Evolutionary conservation across 92 coral and sea anemone species (phyloP), one percentile per base, ranked within the genome.

Genomic region (Porites cylindrica): DNA sequence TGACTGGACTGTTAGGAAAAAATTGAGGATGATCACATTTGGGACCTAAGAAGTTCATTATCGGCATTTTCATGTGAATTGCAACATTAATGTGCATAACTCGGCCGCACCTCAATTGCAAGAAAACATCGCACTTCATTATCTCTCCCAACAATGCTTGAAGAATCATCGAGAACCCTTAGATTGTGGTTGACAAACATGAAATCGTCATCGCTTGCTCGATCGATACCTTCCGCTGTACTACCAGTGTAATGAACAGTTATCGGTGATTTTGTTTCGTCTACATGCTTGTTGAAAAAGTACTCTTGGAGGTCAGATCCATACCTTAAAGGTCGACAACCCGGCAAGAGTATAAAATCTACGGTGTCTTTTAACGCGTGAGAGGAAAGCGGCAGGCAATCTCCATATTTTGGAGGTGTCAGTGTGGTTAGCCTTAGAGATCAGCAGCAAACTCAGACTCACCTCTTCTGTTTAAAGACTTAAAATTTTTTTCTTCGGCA

Each of bases 141-240:
- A 10, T 74, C 60, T 74, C 20, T 43, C 21, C 0, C 62, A 12
- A 8, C 13, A 20, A 12, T 53, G 47, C 19, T 74, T 47, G 59
- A 50, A 74, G 14, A 17, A 0, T 74, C 10, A 74, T 51, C 10
- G 2, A 74, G 16, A 51, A 74, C 43, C 5, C 78, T 50, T 50
- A 74, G 24, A 16, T 74, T 23, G n/a, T 74, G 78, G 78, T 74
- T 74, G 8, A 74, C 78, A 11, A 74, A 74, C 78, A 74, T 74
- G 29, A 47, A 74, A 11, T 51, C 78, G 24, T 74, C 78, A 21
- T 74, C 78, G 62, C 59, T 51, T 12, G 62, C 78, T 51, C 63
- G 78, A 17, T 74, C 78, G 56, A 74, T 74, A 7, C 78, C 78
- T 74, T 74, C 78, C 7, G 78, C 78, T 47, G 23, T 12, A 21